Conservation (phyloP, 2,888 invertebrate genomes). For the Argyresthia goedartella region DNA sequence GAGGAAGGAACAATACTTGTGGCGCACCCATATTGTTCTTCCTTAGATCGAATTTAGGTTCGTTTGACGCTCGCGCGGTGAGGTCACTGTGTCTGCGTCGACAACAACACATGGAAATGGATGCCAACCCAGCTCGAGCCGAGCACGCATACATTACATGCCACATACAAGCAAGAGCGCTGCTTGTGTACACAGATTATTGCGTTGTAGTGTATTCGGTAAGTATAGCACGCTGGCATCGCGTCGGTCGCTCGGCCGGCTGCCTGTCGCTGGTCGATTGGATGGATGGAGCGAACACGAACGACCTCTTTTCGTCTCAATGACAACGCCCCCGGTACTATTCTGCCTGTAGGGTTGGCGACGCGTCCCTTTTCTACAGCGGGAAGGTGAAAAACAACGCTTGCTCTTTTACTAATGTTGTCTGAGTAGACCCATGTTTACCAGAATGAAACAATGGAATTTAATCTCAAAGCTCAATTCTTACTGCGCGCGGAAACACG, state of each 20-base stretch:
- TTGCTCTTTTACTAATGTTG: no score
- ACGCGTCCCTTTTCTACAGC: neutral
- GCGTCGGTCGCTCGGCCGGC: slow-evolving; percentile 42
- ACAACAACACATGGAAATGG: no score
- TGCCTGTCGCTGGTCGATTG: slow-evolving; percentile 27
- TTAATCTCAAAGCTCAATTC: neutral
- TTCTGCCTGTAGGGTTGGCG: neutral
- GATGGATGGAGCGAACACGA: slow-evolving; percentile 37
- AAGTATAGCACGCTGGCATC: slow-evolving; percentile 39
- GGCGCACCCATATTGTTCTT: no score
- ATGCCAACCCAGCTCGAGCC: slow-evolving; percentile 25
- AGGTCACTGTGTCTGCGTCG: slow-evolving; percentile 43
- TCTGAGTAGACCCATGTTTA: no score
- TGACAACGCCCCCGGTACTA: slow-evolving; percentile 29
- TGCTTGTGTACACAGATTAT: slow-evolving; percentile 40
- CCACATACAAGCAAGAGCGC: slow-evolving; percentile 44
- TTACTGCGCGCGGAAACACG: neutral
- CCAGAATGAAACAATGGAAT: neutral
- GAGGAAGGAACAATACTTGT: neutral
- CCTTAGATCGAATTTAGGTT: slow-evolving; percentile 45
- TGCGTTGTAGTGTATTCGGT: slow-evolving; percentile 30
- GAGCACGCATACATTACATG: slow-evolving; percentile 59
- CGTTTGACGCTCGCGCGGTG: slow-evolving; percentile 35
- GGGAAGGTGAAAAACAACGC: neutral
- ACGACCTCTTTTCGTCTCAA: slow-evolving; percentile 64